These are phyloP conservation scores for Sinocyclocheilus anshuiensis DNA, from an alignment of 2,113 vertebrate species.

Conservation along the genomic window DNA sequence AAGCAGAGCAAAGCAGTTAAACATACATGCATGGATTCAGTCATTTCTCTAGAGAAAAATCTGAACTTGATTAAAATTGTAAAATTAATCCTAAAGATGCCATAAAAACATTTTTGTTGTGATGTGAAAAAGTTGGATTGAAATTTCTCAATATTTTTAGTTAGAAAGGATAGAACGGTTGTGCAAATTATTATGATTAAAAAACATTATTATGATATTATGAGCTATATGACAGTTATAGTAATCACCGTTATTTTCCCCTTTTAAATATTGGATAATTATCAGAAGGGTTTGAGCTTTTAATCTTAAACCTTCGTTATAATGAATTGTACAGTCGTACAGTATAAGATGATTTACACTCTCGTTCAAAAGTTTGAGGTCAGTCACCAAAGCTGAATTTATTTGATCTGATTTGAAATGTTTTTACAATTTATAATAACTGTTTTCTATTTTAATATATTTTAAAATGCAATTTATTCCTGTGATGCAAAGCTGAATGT, in stretches of 20 bases:
- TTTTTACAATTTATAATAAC: too few species aligned
- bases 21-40: conserved; percentile 57
- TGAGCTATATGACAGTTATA: background rate
- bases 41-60: background rate
- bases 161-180: background rate
- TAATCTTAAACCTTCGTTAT: background rate
- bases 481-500: background rate
- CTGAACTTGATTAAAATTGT: background rate
- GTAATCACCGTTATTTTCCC: background rate
- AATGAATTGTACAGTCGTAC: background rate
- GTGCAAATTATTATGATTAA: background rate
- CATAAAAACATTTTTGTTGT: background rate
- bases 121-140: background rate
- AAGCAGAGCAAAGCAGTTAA: conserved; percentile 35
- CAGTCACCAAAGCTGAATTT: background rate
- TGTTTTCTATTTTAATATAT: background rate
- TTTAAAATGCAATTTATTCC: background rate
- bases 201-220: background rate
- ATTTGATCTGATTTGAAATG: too few species aligned
- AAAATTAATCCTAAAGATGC: background rate
- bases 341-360: background rate
- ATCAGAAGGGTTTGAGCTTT: background rate
- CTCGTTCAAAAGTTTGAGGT: background rate
- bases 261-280: background rate
- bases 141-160: background rate